These are phyloP conservation scores for Petaurus breviceps DNA, from an alignment of 2,113 vertebrate genomes.

Conservation along the genomic window DNA sequence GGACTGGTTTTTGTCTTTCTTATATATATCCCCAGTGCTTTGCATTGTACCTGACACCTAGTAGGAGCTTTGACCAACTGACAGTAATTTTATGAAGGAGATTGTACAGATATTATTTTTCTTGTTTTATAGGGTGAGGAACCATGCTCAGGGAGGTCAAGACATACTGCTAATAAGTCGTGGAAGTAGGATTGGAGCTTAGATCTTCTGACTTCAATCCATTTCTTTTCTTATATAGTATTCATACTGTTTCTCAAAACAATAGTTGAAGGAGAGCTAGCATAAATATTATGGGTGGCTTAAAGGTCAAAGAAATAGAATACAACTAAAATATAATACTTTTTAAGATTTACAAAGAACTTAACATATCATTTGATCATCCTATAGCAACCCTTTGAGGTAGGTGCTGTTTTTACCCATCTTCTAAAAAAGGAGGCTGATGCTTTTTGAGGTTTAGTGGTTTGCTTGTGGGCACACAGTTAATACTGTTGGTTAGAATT, in stretches of 20 bases:
- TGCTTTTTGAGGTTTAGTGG: background rate
- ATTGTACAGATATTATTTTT: background rate
- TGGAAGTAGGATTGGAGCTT: background rate
- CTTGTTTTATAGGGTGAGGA: background rate
- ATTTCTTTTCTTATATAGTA: background rate
- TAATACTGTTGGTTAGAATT: background rate
- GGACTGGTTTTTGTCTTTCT: background rate
- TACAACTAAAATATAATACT: background rate
- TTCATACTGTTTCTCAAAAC: background rate
- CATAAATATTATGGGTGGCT: background rate
- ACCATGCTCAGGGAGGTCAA: background rate
- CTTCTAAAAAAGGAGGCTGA: conserved; percentile 10
- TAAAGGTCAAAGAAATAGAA: background rate
- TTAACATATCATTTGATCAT: background rate
- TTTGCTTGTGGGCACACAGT: background rate
- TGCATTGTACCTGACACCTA: background rate
- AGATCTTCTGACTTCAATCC: background rate
- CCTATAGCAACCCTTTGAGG: background rate
- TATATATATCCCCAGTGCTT: background rate
- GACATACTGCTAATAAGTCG: background rate
- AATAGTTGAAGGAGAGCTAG: background rate
- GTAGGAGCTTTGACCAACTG: background rate
- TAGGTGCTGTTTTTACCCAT: background rate
- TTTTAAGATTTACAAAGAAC: background rate
- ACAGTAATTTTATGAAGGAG: background rate